Percentiles rank a stretch among this genome's conserved stretches.
Evolutionary conservation across 2,113 vertebrate genomes (phyloP).

Genomic region (Oplegnathus fasciatus): DNA sequence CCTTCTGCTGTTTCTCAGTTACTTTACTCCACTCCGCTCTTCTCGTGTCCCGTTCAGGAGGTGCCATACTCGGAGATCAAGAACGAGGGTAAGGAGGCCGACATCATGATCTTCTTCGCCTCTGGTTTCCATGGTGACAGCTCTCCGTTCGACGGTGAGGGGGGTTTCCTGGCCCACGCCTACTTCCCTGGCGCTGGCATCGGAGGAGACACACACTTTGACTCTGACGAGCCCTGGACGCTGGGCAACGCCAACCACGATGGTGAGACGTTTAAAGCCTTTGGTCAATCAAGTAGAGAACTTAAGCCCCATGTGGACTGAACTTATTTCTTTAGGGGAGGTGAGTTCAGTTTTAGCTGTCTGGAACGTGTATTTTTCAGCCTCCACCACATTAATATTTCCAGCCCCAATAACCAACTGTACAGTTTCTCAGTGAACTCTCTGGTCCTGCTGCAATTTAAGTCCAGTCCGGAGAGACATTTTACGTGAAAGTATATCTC

Average conservation of each 20-base stretch:
- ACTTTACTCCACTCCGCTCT: not conserved
- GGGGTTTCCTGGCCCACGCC: constrained; percentile 97
- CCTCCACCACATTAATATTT: not conserved
- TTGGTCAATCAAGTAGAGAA: too few species aligned
- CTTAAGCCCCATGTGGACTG: too few species aligned
- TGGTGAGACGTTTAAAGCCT: constrained; percentile 84
- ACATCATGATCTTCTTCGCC: constrained; percentile 99
- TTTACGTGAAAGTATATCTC: too few species aligned
- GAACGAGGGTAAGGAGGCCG: constrained; percentile 95
- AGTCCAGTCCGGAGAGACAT: not conserved
- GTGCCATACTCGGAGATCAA: constrained; percentile 96
- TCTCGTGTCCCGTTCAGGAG: constrained; percentile 79
- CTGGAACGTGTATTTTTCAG: too few species aligned
- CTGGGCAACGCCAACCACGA: constrained; percentile 96
- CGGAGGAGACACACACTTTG: constrained; percentile 98
- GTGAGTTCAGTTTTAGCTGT: not conserved
- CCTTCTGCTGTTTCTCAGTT: not conserved
- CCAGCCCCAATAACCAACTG: not conserved
- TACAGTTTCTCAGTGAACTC: not conserved
- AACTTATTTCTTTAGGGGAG: not conserved
- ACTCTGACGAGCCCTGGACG: constrained; percentile 98
- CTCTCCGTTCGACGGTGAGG: constrained; percentile 97
- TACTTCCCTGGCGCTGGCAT: constrained; percentile 98
- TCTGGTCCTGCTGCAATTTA: too few species aligned
- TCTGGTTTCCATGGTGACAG: constrained; percentile 99